A percentile compares a stretch with the other conserved stretches of the same genome.
These are phyloP conservation scores for Sepiola atlantica DNA, from an alignment of 2,888 invertebrate genomes.

Conservation along the genomic window DNA sequence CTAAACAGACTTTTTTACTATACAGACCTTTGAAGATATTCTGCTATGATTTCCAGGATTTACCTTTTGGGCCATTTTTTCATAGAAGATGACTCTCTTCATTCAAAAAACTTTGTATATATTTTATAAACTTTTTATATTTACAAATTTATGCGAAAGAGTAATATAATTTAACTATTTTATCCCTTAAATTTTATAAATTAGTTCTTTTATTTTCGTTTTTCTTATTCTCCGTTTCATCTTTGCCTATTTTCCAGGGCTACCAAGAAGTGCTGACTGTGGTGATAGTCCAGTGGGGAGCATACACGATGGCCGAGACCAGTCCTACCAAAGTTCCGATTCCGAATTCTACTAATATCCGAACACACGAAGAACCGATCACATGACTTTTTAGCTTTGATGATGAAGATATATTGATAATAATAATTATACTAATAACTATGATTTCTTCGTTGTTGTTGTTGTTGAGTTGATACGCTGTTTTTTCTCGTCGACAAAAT, in stretches of 20 bases:
- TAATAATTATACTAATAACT: background rate
- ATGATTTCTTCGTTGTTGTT: background rate
- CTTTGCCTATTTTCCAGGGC: background rate
- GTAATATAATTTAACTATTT: too few species aligned
- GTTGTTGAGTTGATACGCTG: background rate
- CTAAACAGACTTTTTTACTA: too few species aligned
- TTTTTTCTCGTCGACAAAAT: background rate
- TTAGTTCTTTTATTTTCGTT: background rate
- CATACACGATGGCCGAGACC: constrained; percentile 59
- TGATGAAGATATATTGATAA: background rate
- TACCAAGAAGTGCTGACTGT: constrained; percentile 49
- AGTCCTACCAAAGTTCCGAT: constrained; percentile 74
- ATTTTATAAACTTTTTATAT: too few species aligned
- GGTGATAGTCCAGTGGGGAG: constrained; percentile 57
- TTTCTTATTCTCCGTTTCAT: background rate
- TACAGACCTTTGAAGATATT: too few species aligned
- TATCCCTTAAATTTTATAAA: background rate
- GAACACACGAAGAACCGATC: constrained; percentile 11
- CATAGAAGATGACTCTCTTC: too few species aligned
- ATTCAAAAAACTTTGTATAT: too few species aligned
- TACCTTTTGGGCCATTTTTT: too few species aligned
- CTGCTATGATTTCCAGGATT: too few species aligned
- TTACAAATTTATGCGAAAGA: too few species aligned
- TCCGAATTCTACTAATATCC: constrained; percentile 75
- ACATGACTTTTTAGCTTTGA: constrained; percentile 3